Base-by-base conservation (phyloP, 1,140 invertebrate genomes). In the Formica selysi region DNA sequence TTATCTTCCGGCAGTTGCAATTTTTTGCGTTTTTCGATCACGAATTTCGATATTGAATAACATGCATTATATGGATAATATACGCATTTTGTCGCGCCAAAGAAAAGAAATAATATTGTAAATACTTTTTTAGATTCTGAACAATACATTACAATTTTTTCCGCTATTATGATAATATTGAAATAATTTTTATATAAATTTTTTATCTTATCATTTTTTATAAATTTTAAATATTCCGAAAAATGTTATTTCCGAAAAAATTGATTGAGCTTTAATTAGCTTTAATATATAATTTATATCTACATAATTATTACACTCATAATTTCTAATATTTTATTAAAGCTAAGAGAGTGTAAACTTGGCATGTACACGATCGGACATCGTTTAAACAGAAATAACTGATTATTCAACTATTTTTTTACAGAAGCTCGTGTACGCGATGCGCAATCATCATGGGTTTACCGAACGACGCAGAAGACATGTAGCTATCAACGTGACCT, bases 401-500 rank as follows among this genome's bases (percentile, higher is more conserved):
- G 19, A 3, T 36, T 3, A 74, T 6, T 38, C 32, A 22, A 0
- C 0, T 59, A 16, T 61, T 13, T 61, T 61, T 16, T 76, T 57
- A 16, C 38, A 65, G 19, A 26, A 6, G 5, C 41, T 48, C 36
- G 64, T 32, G 16, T 8, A 80, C 48, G 32, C 76, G 6, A 6
- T 19, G 13, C 7, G 44, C 36, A 48, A 67, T 13, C 26, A 38
- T n/a, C 3, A 26, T 5, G 32, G 5, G 4, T 67, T 48, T 67
- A 59, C 22, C 10, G 32, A 22, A 76, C 57, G 26, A 16, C 7
- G 16, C 6, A 32, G 65, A 84, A n/a, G 29, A 80, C 71, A 48
- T 85, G 65, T 88, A 65, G 68, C 84, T 71, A 89, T 86, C 76
- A 67, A 32, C 57, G 71, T 61, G 88, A 89, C 87, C 88, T 41